Evolutionary conservation across 2,797 vertebrate genomes (phyloP), one percentile per base, ranked within the genome.

Genomic region (Echiichthys vipera): DNA sequence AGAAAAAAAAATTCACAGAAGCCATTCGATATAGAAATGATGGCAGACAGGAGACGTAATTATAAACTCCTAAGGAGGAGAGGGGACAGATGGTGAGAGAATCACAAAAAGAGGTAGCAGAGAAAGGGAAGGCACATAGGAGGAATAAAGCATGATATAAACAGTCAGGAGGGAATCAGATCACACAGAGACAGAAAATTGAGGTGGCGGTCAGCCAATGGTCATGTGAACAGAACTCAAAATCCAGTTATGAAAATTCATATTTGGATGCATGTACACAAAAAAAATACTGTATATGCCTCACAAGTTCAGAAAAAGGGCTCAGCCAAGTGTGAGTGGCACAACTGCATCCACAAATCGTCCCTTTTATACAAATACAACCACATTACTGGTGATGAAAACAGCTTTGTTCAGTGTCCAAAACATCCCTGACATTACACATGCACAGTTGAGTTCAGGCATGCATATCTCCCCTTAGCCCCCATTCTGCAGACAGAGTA

Each of bases 381-480:
- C 17, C 51, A 61, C 45, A 6, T 67, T 27, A 32, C 29, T 11
- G 22, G 46, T 3, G 20, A 72, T 59, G 10, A 74, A 61, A 58
- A 73, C 36, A 11, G n/a, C 34, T 68, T 27, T 59, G 47, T 64
- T 73, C 53, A 8, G 24, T 32, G 20, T 25, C 61, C 55, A 29
- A 68, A 72, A 70, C 72, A 75, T 77, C 58, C 58, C 40, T 40
- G 15, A 62, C 66, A 73, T 72, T 62, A 66, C 74, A 65, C 70
- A 83, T 72, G 71, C 50, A 39, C 67, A 22, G 63, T 84, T 67
- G 39, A 61, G 77, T 71, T 64, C 66, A 80, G 73, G 71, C 78
- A 81, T 84, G 74, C 78, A 65, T 46, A 40, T 56, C 67, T 76
- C 70, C 69, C 81, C 81, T 82, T 67, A 85, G 77, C 32, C 65